Conservation (phyloP, 1,140 invertebrate genomes). For the Arctopsyche grandis region DNA sequence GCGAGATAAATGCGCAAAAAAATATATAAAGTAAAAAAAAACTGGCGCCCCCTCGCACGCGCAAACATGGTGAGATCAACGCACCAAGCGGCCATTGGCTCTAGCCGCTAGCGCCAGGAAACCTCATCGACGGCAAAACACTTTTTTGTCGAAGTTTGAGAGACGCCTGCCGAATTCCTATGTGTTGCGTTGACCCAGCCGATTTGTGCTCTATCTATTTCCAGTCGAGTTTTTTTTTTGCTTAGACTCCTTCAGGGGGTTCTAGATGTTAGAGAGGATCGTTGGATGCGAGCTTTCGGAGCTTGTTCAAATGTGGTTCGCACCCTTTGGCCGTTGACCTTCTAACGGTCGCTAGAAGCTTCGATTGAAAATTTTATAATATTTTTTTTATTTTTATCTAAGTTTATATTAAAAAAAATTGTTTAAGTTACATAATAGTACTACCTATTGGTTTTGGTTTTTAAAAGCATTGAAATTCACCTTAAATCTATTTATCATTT, state of each 20-base stretch:
- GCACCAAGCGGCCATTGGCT: constrained; percentile 32
- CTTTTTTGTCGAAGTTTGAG: constrained; percentile 33
- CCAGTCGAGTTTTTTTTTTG: not conserved
- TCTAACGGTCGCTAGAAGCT: no score
- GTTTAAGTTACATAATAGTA: no score
- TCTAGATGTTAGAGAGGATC: not conserved
- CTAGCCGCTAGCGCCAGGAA: constrained; percentile 23
- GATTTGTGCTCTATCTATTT: constrained; percentile 7
- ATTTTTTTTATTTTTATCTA: no score
- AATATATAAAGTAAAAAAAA: not conserved
- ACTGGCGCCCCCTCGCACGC: constrained; percentile 1
- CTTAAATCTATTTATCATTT: no score
- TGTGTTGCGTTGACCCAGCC: constrained; percentile 45
- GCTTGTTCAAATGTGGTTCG: no score
- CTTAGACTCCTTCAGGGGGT: not conserved
- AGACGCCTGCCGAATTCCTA: constrained; percentile 32
- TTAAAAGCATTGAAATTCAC: no score
- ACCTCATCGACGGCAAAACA: constrained; percentile 38
- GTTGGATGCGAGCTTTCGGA: not conserved
- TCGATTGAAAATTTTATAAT: no score
- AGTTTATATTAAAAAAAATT: no score
- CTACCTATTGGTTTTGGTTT: no score
- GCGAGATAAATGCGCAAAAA: constrained; percentile 22
- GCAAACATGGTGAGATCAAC: constrained; percentile 28
- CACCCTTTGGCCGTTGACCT: no score